Evolutionary conservation across 1,140 invertebrate genomes (phyloP).

Genomic region (Rhagoletis zephyria): DNA sequence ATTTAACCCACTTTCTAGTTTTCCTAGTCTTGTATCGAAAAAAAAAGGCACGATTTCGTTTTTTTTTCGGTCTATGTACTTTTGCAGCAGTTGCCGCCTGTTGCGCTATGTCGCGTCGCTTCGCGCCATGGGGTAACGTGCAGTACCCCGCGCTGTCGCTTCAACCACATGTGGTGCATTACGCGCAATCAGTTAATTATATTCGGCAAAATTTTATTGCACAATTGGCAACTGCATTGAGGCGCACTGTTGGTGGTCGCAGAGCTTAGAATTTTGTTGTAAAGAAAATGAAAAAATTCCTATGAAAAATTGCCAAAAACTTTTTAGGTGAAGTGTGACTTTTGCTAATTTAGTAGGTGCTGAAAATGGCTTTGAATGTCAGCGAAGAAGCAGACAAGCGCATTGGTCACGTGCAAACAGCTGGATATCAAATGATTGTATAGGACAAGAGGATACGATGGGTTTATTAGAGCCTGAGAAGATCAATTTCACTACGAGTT

Average conservation of each 20-base stretch:
- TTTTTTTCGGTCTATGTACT: not conserved
- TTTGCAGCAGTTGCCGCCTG: not conserved
- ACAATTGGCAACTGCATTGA: not conserved
- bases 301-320: not conserved
- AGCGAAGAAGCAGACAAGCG: not conserved
- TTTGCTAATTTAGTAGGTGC: constrained; percentile 1
- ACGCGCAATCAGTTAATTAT: constrained; percentile 50
- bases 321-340: not conserved
- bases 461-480: too few species aligned
- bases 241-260: not conserved
- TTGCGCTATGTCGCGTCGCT: not conserved
- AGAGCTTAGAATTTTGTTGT: constrained; percentile 1
- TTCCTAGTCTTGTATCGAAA: not conserved
- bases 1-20: constrained; percentile 30
- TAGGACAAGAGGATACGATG: too few species aligned
- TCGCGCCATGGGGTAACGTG: not conserved
- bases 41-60: not conserved
- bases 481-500: too few species aligned
- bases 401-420: not conserved
- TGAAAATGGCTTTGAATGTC: not conserved
- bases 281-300: not conserved
- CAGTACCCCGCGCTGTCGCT: not conserved
- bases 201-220: constrained; percentile 46
- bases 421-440: too few species aligned
- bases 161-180: constrained; percentile 41